These are phyloP conservation scores for Conus canariensis DNA, from an alignment of 2,888 invertebrate species.

Conservation along the genomic window DNA sequence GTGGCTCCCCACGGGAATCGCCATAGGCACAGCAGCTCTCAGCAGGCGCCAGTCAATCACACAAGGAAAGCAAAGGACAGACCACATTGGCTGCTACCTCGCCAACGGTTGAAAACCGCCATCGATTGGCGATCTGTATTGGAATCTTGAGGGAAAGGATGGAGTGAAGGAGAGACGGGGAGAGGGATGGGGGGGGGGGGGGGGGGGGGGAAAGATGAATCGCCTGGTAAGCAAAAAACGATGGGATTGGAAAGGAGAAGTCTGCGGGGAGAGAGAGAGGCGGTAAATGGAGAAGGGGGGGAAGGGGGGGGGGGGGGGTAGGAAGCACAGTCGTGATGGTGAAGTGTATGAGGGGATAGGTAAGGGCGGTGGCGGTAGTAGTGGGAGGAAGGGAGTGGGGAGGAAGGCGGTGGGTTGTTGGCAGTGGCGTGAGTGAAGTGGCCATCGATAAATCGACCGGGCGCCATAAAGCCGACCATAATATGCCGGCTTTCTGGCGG, in stretches of 20 bases:
- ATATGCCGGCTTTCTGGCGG: conserved; percentile 16
- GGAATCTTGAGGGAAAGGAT: not conserved
- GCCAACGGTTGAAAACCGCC: not conserved
- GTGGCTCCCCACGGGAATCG: no score
- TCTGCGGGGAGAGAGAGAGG: not conserved
- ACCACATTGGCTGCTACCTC: not conserved
- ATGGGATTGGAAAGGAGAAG: not conserved
- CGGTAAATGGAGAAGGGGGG: not conserved
- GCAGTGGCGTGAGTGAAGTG: conserved; percentile 37
- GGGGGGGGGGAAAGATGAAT: not conserved
- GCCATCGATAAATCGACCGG: conserved; percentile 33
- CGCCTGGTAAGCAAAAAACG: not conserved
- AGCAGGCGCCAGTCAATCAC: no score
- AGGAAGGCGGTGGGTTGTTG: not conserved
- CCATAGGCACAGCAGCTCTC: no score
- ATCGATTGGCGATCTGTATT: conserved; percentile 27
- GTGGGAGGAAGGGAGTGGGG: not conserved
- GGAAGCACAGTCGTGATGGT: conserved; percentile 2
- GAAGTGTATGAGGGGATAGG: conserved; percentile 2
- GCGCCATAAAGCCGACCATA: conserved; percentile 21
- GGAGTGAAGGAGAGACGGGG: not conserved
- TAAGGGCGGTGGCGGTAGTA: not conserved
- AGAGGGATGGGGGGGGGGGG: not conserved
- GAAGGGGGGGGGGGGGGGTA: not conserved
- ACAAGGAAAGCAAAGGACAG: not conserved